These are phyloP conservation scores for Tyria jacobaeae DNA, from an alignment of 2,888 invertebrate species.

Conservation along the genomic window DNA sequence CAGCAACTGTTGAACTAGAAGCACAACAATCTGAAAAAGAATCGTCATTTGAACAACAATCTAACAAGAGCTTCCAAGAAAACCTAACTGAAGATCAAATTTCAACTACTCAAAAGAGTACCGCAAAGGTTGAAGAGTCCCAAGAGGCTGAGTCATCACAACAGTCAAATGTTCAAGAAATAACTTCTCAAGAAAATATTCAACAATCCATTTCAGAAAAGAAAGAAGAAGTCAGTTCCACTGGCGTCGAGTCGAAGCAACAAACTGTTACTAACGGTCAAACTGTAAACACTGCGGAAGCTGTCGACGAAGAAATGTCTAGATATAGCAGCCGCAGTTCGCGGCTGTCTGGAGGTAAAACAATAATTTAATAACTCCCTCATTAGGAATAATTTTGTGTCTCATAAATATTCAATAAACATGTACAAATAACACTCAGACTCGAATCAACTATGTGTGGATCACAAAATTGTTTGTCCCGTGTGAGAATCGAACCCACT, in stretches of 20 bases:
- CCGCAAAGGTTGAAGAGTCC: constrained; percentile 19
- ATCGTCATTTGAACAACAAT: constrained; percentile 7
- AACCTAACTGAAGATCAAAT: constrained; percentile 17
- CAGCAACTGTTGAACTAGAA: constrained; percentile 25
- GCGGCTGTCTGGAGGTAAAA: constrained; percentile 87
- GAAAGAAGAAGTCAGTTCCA: constrained; percentile 45
- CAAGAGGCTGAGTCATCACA: constrained; percentile 22
- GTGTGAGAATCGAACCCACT: no score
- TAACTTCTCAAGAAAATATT: constrained; percentile 42
- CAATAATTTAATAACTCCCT: no score
- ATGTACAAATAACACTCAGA: no score
- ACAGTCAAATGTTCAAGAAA: constrained; percentile 39
- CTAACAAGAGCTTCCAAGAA: constrained; percentile 30
- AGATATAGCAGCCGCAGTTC: constrained; percentile 88
- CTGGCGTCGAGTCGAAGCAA: constrained; percentile 52
- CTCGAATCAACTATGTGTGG: background rate
- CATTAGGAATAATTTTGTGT: no score
- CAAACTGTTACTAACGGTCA: constrained; percentile 63
- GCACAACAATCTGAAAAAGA: no score
- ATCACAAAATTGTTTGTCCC: no score
- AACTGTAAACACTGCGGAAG: constrained; percentile 76
- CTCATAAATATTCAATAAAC: no score
- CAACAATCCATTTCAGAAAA: constrained; percentile 49
- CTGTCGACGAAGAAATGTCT: constrained; percentile 82
- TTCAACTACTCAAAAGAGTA: constrained; percentile 13